Evolutionary conservation across 2,888 invertebrate genomes (phyloP), one percentile per base, ranked within the genome.

Genomic region (Pyralis farinalis): DNA sequence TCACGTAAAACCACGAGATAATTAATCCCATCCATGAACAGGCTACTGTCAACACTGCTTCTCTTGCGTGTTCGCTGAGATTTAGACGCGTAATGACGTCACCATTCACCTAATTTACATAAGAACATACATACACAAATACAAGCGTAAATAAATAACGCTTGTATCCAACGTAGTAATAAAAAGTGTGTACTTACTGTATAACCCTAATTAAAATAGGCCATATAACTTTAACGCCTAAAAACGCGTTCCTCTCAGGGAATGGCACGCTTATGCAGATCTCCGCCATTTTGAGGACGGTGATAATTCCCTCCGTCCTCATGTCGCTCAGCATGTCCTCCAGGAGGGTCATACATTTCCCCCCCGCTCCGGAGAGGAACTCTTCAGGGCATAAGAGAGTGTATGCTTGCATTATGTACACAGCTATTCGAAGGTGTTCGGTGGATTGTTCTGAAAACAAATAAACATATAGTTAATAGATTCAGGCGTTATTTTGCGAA

Each of bases 361-460:
- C 88, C 0, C 96, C 96, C 44, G 94, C 92, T 6, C 91, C 92
- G 54, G 92, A 86, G 44, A 97, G 89, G 66, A 95, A 96, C 53
- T 94, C 91, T 60, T 94, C 93, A 0, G 96, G 95, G 48, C 93
- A 94, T 7, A 97, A 80, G 9, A 97, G 78, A 0, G 96, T 91
- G 71, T 97, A 96, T 0, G 94, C 95, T 73, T 95, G 93, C 70
- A 95, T 94, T 66, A 98, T 94, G 59, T 94, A 92, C 8, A 97
- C 90, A 49, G 95, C 94, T 43, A 93, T 91, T 46, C 94, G 91
- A 7, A 97, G 87, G 73, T 95, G 94, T 66, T 97, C 97, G 0
- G 95, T 92, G 0, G 96, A 94, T 73, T 92, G 91, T 75, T 97
- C 97, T 95, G 77, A 9, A 82, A 80, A 32, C 37, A 4, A 16